phyloP scores from a whole-genome alignment of 2,113 vertebrate species.

The Thalassarche chlororhynchos region DNA sequence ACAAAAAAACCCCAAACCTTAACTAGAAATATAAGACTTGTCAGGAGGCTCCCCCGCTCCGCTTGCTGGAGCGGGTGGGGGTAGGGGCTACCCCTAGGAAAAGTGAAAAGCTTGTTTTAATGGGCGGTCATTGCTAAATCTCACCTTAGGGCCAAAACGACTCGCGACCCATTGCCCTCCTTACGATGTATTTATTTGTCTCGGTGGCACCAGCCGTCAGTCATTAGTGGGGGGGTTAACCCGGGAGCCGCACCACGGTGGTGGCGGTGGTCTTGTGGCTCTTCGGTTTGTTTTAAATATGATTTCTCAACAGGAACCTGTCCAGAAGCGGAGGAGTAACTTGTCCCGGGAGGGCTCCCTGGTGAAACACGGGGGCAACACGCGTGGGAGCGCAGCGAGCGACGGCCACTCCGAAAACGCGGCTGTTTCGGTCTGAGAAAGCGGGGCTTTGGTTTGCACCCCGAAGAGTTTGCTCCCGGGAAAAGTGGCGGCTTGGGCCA shows the following conservation, averaged over 20 bases:
- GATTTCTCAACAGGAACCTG: neutral
- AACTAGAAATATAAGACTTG: neutral
- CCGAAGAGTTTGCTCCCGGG: neutral
- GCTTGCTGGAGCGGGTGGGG: neutral
- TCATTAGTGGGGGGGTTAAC: slow-evolving; percentile 25
- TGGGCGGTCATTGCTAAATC: slow-evolving; percentile 56
- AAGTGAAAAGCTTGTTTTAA: slow-evolving; percentile 67
- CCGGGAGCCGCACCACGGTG: neutral
- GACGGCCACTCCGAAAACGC: neutral
- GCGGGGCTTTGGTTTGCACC: neutral
- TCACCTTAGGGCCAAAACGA: slow-evolving; percentile 63
- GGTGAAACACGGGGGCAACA: neutral
- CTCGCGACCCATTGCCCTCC: slow-evolving; percentile 64
- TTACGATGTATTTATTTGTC: slow-evolving; percentile 67
- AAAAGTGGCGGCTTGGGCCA: neutral
- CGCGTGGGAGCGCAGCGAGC: neutral
- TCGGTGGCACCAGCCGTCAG: slow-evolving; percentile 62
- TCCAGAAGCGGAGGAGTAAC: neutral
- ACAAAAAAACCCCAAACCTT: neutral
- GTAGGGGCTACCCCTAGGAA: neutral
- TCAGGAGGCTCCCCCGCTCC: neutral
- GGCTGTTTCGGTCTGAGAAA: neutral
- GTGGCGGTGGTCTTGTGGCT: neutral
- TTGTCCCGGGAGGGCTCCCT: neutral
- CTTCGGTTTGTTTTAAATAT: neutral